phyloP scores from a whole-genome alignment of 1,140 invertebrate species.

The Lucilia sericata region DNA sequence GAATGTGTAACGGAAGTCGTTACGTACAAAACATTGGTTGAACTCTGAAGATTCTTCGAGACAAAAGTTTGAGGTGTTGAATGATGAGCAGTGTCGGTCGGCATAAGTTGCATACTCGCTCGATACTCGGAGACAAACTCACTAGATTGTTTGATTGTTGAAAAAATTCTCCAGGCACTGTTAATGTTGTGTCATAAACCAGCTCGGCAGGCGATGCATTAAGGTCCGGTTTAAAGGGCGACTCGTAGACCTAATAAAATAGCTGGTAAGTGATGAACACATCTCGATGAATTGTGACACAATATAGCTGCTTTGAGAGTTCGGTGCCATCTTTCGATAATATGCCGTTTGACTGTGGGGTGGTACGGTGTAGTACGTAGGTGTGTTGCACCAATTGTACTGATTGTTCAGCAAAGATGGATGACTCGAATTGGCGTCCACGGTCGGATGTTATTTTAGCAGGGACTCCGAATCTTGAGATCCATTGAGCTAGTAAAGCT shows the following conservation, averaged over 20 bases:
- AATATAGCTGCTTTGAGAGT: neutral
- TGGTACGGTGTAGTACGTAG: neutral
- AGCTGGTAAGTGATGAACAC: neutral
- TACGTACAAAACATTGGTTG: neutral
- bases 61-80: neutral
- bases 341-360: constrained; percentile 34
- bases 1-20: neutral
- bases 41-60: too few species aligned
- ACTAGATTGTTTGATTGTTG: neutral
- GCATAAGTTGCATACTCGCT: neutral
- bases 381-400: constrained; percentile 48
- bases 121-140: neutral
- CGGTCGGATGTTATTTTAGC: too few species aligned
- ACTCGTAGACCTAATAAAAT: neutral
- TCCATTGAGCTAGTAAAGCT: constrained; percentile 60
- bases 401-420: constrained; percentile 47
- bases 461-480: constrained; percentile 60
- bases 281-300: too few species aligned
- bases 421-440: constrained; percentile 62
- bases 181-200: neutral
- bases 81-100: neutral
- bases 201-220: neutral
- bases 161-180: neutral
- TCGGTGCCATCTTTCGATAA: constrained; percentile 31
- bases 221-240: neutral